Percentiles rank a stretch among this genome's conserved stretches.
These are phyloP conservation scores for Cinara cedri DNA, from an alignment of 2,888 invertebrate genomes.

Conservation along the genomic window DNA sequence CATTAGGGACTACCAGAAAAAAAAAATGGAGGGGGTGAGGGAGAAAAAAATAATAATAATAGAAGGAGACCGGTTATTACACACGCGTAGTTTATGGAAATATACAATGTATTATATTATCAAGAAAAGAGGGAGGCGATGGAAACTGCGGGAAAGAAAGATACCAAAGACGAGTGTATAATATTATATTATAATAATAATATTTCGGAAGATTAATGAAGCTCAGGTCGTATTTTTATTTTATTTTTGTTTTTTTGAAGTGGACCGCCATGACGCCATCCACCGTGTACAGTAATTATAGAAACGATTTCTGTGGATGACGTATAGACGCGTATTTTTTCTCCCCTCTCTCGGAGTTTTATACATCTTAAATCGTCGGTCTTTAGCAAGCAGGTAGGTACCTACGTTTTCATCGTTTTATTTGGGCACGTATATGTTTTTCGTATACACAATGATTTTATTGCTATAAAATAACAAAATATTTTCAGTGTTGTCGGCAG, in stretches of 20 bases:
- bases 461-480: no score
- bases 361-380: slow-evolving; percentile 15
- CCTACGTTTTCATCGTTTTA: not conserved
- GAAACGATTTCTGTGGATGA: slow-evolving; percentile 52
- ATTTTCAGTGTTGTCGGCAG: no score
- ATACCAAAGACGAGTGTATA: not conserved
- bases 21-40: not conserved
- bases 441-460: no score
- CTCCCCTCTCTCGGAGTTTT: slow-evolving; percentile 1
- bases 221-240: slow-evolving; percentile 25
- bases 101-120: not conserved
- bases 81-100: slow-evolving; percentile 44
- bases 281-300: slow-evolving; percentile 49
- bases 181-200: slow-evolving; percentile 39
- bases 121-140: slow-evolving; percentile 17
- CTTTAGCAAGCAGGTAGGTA: not conserved
- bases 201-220: slow-evolving; percentile 56
- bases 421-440: not conserved
- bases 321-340: slow-evolving; percentile 34
- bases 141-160: slow-evolving; percentile 14
- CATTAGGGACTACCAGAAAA: slow-evolving; percentile 39
- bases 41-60: not conserved
- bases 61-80: slow-evolving; percentile 38
- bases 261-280: slow-evolving; percentile 56
- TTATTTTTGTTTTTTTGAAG: slow-evolving; percentile 35